Conservation (phyloP, 2,797 vertebrate species). For the Limosa lapponica region DNA sequence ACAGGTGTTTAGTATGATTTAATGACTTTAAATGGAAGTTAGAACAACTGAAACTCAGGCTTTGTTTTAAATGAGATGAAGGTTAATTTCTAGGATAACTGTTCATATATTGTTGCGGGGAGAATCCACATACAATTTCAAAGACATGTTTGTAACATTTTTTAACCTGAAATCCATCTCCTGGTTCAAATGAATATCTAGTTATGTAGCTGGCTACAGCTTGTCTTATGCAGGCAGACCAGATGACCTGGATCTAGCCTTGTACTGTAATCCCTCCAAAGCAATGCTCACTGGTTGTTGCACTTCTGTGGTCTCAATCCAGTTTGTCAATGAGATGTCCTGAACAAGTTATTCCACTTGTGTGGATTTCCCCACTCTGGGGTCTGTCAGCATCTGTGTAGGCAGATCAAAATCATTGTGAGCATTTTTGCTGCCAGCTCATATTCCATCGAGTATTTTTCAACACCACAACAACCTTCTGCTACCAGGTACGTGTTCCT, state of each 20-base stretch:
- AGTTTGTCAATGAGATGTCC: conserved; percentile 24
- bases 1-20: neutral
- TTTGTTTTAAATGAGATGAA: neutral
- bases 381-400: neutral
- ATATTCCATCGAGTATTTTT: neutral
- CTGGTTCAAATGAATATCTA: neutral
- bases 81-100: neutral
- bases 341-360: neutral
- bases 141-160: neutral
- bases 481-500: neutral
- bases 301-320: neutral
- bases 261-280: neutral
- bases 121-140: neutral
- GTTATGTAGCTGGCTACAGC: neutral
- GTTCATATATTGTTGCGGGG: neutral
- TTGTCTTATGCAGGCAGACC: fast-evolving
- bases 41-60: neutral
- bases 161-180: neutral
- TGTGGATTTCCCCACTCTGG: neutral
- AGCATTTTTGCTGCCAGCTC: conserved; percentile 17
- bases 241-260: neutral
- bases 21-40: neutral
- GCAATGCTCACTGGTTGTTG: neutral
- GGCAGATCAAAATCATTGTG: conserved; percentile 1
- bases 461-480: neutral